phyloP scores from a whole-genome alignment of 2,113 vertebrate species.

The Gasterosteus nipponicus region DNA sequence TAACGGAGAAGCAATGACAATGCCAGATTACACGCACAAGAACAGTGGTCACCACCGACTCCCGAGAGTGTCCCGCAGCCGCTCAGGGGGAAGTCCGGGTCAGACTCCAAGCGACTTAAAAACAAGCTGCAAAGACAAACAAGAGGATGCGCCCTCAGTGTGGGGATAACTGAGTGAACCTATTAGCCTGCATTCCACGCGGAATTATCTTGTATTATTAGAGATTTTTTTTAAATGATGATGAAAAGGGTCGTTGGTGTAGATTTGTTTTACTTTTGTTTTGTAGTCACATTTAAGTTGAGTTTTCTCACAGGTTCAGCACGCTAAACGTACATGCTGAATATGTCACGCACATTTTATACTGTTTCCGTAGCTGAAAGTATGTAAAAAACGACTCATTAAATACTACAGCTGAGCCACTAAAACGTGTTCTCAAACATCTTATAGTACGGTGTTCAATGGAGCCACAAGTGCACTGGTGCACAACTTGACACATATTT shows the following conservation, averaged over 20 bases:
- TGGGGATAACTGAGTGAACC: constrained; percentile 37
- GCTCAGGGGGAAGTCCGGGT: constrained; percentile 58
- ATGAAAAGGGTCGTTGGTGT: constrained; percentile 28
- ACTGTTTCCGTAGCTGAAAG: constrained; percentile 28
- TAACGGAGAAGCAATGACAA: constrained; percentile 70
- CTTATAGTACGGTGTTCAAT: constrained; percentile 51
- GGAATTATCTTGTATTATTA: constrained; percentile 33
- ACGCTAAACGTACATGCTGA: constrained; percentile 31
- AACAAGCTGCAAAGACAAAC: constrained; percentile 46
- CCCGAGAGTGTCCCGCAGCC: constrained; percentile 36
- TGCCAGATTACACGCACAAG: constrained; percentile 38
- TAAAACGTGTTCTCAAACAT: constrained; percentile 22
- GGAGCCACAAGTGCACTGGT: constrained; percentile 24
- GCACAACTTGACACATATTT: constrained; percentile 32
- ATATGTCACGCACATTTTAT: constrained; percentile 27
- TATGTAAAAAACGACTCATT: constrained; percentile 8
- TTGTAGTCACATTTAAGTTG: constrained; percentile 40
- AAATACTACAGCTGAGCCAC: constrained; percentile 23
- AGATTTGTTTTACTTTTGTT: constrained; percentile 22
- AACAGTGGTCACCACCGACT: constrained; percentile 48
- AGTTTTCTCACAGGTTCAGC: constrained; percentile 15
- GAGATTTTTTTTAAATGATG: constrained; percentile 19
- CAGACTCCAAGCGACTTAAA: constrained; percentile 54
- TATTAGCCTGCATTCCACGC: constrained; percentile 42
- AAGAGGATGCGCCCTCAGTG: constrained; percentile 14